phyloP scores from a whole-genome alignment of 2,113 vertebrate species.

The Hemichromis elongatus region DNA sequence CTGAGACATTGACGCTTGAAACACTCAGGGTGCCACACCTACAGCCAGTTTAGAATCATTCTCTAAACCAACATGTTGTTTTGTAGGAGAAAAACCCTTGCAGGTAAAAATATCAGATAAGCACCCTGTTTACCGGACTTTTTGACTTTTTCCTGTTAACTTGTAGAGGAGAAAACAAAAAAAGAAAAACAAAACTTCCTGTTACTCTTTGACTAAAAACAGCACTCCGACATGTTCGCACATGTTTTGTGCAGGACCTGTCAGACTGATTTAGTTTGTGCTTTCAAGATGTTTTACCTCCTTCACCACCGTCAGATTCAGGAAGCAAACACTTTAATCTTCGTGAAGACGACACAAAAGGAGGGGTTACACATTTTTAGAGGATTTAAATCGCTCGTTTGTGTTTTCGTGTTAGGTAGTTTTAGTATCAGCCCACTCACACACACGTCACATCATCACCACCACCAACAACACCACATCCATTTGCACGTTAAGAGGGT shows the following conservation, averaged over 20 bases:
- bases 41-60: neutral
- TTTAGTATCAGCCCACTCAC: neutral
- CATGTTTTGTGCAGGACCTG: accelerated
- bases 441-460: neutral
- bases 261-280: neutral
- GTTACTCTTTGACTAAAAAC: neutral
- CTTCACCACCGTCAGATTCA: accelerated
- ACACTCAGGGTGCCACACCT: accelerated
- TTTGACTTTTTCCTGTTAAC: neutral
- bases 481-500: neutral
- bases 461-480: neutral
- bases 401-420: neutral
- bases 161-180: accelerated
- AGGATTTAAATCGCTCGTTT: neutral
- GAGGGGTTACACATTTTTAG: neutral
- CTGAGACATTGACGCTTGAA: neutral
- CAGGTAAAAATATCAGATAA: neutral
- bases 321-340: accelerated
- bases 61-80: accelerated
- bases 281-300: neutral
- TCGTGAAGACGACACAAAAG: accelerated
- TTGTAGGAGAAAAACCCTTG: neutral
- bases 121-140: accelerated
- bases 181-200: accelerated
- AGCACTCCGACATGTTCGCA: neutral